These are phyloP conservation scores for Heliconius ismenius DNA, from an alignment of 2,888 invertebrate species.

Conservation along the genomic window DNA sequence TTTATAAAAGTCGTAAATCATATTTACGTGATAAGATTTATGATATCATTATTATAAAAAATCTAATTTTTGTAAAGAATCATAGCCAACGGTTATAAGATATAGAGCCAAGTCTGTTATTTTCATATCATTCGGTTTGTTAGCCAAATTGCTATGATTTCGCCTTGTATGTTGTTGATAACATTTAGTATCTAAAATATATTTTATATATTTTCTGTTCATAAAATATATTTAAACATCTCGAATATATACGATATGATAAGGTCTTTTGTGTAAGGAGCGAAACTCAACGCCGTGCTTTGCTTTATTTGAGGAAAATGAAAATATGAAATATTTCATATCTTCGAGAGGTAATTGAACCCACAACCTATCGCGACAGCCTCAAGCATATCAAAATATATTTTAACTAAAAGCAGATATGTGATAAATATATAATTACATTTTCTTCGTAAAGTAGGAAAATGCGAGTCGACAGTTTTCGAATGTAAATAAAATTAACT, in stretches of 20 bases:
- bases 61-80: neutral
- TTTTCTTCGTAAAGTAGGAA: neutral
- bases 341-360: neutral
- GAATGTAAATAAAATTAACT: no score
- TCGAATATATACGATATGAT: no score
- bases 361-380: neutral
- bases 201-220: no score
- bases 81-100: neutral
- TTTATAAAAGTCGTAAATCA: neutral
- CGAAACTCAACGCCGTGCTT: neutral
- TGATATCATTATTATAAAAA: constrained; percentile 2
- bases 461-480: neutral
- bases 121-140: neutral
- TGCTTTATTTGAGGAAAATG: neutral
- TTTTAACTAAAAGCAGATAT: neutral
- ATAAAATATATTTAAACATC: no score
- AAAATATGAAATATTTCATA: neutral
- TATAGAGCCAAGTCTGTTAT: neutral
- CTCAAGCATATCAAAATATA: no score
- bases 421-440: neutral
- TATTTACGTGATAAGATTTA: constrained; percentile 3
- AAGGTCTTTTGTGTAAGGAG: neutral
- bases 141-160: neutral
- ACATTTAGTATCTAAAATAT: no score
- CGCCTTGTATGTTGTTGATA: no score